phyloP scores from a whole-genome alignment of 2,888 invertebrate species.

The Cosmorhoe ocellata region DNA sequence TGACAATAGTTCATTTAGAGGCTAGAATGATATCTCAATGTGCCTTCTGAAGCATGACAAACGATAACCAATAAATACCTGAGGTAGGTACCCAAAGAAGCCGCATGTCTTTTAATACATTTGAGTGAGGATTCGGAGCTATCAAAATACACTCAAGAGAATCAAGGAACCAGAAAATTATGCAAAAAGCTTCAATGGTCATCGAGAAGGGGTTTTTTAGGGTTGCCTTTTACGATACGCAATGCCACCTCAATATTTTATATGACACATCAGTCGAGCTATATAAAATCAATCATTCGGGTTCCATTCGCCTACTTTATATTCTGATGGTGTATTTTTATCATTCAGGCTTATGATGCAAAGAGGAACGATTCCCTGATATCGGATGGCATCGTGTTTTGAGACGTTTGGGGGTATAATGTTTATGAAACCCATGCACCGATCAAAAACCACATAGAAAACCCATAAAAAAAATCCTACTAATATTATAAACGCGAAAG shows the following conservation, averaged over 20 bases:
- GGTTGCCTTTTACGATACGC: conserved; percentile 46
- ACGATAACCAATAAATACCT: too few species aligned
- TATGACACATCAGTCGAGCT: conserved; percentile 44
- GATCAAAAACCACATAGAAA: background rate
- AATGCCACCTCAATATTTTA: conserved; percentile 50
- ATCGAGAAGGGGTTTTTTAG: conserved; percentile 42
- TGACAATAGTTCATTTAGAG: too few species aligned
- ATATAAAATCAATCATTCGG: conserved; percentile 56
- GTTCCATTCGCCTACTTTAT: conserved; percentile 52
- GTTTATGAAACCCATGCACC: conserved; percentile 2
- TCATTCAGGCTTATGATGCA: conserved; percentile 30
- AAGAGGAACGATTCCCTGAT: conserved; percentile 41
- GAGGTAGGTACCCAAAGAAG: background rate
- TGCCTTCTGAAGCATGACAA: too few species aligned
- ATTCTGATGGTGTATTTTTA: conserved; percentile 59
- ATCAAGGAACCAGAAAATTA: conserved; percentile 72
- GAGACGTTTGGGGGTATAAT: conserved; percentile 25
- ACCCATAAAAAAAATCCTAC: too few species aligned
- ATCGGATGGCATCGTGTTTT: conserved; percentile 36
- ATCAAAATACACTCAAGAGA: conserved; percentile 44
- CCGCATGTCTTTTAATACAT: conserved; percentile 11
- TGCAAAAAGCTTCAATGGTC: conserved; percentile 71
- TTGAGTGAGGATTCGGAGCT: conserved; percentile 25
- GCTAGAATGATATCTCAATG: too few species aligned
- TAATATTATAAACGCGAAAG: too few species aligned